Percentiles rank a stretch among this genome's conserved stretches.
phyloP scores from a whole-genome alignment of 2,888 invertebrate genomes.

The Tetragonisca angustula region DNA sequence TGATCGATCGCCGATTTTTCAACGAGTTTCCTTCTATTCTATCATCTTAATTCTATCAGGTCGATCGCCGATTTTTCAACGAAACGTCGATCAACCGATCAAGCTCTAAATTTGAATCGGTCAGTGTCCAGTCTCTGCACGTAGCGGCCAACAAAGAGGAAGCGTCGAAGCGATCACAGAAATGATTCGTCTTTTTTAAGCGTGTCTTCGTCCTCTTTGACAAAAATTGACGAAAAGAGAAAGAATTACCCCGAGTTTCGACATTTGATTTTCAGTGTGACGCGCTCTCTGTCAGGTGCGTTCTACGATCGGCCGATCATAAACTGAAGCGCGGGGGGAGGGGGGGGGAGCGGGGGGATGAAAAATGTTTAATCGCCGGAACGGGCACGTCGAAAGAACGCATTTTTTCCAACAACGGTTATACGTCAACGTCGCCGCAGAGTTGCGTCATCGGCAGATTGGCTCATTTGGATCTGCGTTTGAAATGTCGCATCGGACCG shows the following conservation, averaged over 20 bases:
- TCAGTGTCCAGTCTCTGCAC: too few species aligned
- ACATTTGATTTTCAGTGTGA: slow-evolving; percentile 43
- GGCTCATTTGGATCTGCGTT: slow-evolving; percentile 51
- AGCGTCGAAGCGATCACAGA: not conserved
- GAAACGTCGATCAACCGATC: too few species aligned
- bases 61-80: too few species aligned
- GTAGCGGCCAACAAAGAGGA: not conserved
- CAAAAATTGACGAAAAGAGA: not conserved
- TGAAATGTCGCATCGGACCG: slow-evolving; percentile 19
- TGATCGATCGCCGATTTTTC: too few species aligned
- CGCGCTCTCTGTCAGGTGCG: slow-evolving; percentile 65
- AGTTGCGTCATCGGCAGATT: slow-evolving; percentile 58
- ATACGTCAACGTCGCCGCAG: slow-evolving; percentile 44
- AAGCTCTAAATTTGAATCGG: too few species aligned
- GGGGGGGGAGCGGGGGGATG: slow-evolving; percentile 41
- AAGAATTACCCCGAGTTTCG: slow-evolving; percentile 47
- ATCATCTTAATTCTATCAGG: too few species aligned
- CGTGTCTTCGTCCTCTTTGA: not conserved
- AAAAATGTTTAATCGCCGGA: slow-evolving; percentile 62
- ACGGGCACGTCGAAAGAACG: slow-evolving; percentile 34
- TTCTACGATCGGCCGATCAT: slow-evolving; percentile 41
- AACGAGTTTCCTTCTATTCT: too few species aligned
- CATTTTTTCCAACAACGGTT: slow-evolving; percentile 32
- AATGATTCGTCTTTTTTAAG: not conserved
- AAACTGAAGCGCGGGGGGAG: slow-evolving; percentile 30